These are phyloP conservation scores for Tichodroma muraria DNA, from an alignment of 2,113 vertebrate genomes.

Conservation along the genomic window DNA sequence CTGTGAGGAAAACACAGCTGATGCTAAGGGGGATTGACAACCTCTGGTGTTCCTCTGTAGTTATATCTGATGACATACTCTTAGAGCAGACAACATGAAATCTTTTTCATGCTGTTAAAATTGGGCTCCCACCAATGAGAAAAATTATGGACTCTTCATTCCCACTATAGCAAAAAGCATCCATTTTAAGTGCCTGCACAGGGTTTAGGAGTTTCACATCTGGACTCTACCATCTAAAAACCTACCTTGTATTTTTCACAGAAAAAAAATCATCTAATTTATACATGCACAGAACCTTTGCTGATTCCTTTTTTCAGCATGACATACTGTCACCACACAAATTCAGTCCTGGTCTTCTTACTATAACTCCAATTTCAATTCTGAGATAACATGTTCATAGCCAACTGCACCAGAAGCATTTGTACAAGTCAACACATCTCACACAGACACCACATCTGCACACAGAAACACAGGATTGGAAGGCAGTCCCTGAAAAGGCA, in stretches of 20 bases:
- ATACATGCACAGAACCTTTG: neutral
- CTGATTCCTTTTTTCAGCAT: neutral
- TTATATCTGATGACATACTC: neutral
- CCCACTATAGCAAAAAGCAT: neutral
- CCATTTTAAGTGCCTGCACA: neutral
- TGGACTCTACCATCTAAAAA: neutral
- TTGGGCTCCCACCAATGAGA: neutral
- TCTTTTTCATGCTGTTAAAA: neutral
- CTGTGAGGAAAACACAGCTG: neutral
- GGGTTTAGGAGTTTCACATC: neutral
- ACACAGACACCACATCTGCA: neutral
- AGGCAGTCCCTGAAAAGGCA: neutral
- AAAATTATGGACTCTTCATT: neutral
- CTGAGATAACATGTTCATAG: neutral
- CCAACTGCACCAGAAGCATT: neutral
- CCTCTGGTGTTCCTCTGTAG: neutral
- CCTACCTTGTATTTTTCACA: neutral
- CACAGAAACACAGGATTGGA: neutral
- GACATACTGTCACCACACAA: neutral
- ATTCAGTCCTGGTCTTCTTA: neutral
- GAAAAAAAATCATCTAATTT: neutral
- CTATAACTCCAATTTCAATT: accelerated
- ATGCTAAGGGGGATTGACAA: slow-evolving; percentile 16
- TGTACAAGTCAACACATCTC: neutral
- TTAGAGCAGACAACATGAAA: neutral